Evolutionary conservation across 2,113 vertebrate genomes (phyloP).

Genomic region (Pitta sordida): DNA sequence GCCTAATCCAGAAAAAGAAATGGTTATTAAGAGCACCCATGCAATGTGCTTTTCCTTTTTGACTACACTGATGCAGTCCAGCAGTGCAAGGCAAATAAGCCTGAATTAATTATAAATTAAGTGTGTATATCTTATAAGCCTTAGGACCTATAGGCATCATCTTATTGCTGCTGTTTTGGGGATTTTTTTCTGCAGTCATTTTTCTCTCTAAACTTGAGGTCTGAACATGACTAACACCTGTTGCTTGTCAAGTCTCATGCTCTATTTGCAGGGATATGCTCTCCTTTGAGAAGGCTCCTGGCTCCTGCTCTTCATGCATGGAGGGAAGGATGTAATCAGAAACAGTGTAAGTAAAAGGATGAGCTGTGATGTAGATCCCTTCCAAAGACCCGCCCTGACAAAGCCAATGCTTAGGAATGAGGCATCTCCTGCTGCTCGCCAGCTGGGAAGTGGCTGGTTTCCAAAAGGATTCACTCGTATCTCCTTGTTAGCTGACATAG

Average conservation of each 20-base stretch:
- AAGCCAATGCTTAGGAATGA: rapidly evolving
- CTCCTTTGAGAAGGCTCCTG: slow-evolving; percentile 33
- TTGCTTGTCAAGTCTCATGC: slow-evolving; percentile 46
- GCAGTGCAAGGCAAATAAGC: not conserved
- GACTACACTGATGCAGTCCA: not conserved
- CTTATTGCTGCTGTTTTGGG: not conserved
- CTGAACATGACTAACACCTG: not conserved
- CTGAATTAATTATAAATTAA: not conserved
- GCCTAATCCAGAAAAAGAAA: not conserved
- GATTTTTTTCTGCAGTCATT: not conserved
- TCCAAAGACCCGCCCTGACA: not conserved
- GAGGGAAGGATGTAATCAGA: slow-evolving; percentile 20
- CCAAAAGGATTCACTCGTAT: not conserved
- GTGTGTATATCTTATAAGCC: not conserved
- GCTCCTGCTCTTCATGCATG: not conserved
- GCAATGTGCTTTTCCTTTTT: not conserved
- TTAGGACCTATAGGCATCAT: not conserved
- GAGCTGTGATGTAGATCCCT: not conserved
- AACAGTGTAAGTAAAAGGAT: slow-evolving; percentile 20
- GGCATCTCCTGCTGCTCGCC: not conserved
- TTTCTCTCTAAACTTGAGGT: not conserved
- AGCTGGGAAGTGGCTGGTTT: not conserved
- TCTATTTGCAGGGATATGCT: slow-evolving; percentile 42
- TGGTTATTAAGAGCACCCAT: not conserved
- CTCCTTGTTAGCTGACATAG: not conserved